A percentile compares a stretch with the other conserved stretches of the same genome.
Evolutionary conservation across 30 jellyfish, hydroid and myxozoan genomes (phyloP).

Genomic region (Cassiopea andromeda): DNA sequence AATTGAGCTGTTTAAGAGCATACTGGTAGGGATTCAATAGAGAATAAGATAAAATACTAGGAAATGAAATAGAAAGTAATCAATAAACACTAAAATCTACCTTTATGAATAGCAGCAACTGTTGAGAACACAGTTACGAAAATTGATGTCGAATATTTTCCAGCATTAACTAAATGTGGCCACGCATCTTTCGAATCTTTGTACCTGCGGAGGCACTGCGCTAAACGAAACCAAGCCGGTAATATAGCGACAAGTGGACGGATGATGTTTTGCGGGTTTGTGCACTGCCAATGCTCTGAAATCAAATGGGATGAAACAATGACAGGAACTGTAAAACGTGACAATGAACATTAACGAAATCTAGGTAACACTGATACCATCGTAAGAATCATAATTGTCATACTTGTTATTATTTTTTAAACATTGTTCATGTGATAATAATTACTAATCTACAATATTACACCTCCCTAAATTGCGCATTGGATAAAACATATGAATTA

Average conservation of each 20-base stretch:
- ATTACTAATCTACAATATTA: too few relatives aligned
- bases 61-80: too few relatives aligned
- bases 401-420: too few relatives aligned
- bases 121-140: conserved; percentile 89
- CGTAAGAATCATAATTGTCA: background rate
- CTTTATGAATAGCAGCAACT: conserved; percentile 80
- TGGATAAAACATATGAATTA: too few relatives aligned
- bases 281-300: conserved; percentile 80
- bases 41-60: too few relatives aligned
- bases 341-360: too few relatives aligned
- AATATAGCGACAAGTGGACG: conserved; percentile 90
- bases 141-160: conserved; percentile 95
- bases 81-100: conserved; percentile 8
- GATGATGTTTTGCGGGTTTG: conserved; percentile 77
- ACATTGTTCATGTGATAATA: too few relatives aligned
- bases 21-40: too few relatives aligned
- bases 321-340: background rate
- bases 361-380: background rate
- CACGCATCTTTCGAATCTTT: conserved; percentile 89
- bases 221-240: conserved; percentile 99
- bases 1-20: too few relatives aligned
- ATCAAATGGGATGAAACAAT: background rate
- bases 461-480: too few relatives aligned
- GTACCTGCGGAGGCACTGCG: conserved; percentile 98
- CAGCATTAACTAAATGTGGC: conserved; percentile 99